A percentile compares a stretch with the other conserved stretches of the same genome.
Evolutionary conservation across 1,140 invertebrate species (phyloP).

Genomic region (Bathynomus jamesi): DNA sequence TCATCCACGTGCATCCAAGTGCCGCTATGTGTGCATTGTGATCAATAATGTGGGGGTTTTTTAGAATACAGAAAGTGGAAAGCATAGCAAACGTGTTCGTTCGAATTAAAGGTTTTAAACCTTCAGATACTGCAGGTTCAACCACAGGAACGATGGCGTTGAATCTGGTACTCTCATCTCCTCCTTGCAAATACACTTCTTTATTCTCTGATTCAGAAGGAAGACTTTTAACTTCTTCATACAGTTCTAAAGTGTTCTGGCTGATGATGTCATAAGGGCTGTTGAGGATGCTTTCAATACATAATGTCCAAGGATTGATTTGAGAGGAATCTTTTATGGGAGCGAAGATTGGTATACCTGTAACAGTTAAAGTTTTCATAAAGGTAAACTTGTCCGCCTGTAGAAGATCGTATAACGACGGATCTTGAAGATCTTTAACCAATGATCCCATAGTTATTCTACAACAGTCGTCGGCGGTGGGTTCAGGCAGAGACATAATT

Average conservation of each 20-base stretch:
- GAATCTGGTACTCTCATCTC: slow-evolving; percentile 20
- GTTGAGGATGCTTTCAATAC: slow-evolving; percentile 25
- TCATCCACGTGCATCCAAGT: slow-evolving; percentile 33
- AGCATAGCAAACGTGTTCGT: slow-evolving; percentile 27
- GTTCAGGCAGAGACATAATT: slow-evolving; percentile 12
- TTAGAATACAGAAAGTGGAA: slow-evolving; percentile 33
- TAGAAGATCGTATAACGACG: slow-evolving; percentile 14
- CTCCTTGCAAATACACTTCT: slow-evolving; percentile 20
- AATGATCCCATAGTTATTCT: slow-evolving; percentile 23
- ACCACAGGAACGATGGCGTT: slow-evolving; percentile 30
- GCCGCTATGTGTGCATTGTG: slow-evolving; percentile 28
- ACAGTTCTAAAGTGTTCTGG: slow-evolving; percentile 21
- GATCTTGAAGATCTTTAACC: slow-evolving; percentile 27
- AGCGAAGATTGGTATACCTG: slow-evolving; percentile 31
- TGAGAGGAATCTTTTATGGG: slow-evolving; percentile 27
- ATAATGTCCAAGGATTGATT: slow-evolving; percentile 33
- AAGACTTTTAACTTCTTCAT: not conserved
- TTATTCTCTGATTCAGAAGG: slow-evolving; percentile 8
- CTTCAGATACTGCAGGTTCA: slow-evolving; percentile 6
- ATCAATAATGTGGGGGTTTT: slow-evolving; percentile 33
- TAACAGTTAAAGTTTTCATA: slow-evolving; percentile 27
- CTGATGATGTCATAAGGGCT: slow-evolving; percentile 26
- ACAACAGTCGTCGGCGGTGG: slow-evolving; percentile 27
- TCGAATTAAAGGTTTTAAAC: slow-evolving; percentile 17
- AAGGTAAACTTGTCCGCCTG: slow-evolving; percentile 28